Evolutionary conservation across 1,140 invertebrate species (phyloP).

Genomic region (Danaus melanippus): DNA sequence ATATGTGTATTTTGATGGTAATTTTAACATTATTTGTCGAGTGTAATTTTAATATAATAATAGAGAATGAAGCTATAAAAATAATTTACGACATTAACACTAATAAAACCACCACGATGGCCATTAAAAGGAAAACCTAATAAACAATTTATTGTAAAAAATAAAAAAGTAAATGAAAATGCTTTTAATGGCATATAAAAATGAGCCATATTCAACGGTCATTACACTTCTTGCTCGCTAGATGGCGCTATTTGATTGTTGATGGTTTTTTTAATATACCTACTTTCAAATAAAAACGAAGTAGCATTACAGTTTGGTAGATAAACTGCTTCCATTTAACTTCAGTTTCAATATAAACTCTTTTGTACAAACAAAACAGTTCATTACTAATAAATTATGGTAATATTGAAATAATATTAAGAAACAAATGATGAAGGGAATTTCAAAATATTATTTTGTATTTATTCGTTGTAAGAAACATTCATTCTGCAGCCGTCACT

Average conservation of each 20-base stretch:
- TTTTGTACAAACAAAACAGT: background rate
- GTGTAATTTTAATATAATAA: no score
- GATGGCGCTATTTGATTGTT: constrained; percentile 17
- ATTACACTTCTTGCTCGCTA: constrained; percentile 21
- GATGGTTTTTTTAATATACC: background rate
- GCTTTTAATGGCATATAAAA: constrained; percentile 44
- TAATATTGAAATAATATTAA: background rate
- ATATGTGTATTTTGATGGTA: no score
- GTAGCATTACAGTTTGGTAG: background rate
- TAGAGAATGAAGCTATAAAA: no score
- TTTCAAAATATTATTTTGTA: background rate
- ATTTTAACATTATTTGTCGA: no score
- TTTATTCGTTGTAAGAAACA: background rate
- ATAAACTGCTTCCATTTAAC: background rate
- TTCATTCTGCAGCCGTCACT: no score
- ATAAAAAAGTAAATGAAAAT: constrained; percentile 39
- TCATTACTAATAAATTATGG: constrained; percentile 1
- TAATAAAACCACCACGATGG: background rate
- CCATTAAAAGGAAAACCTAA: constrained; percentile 40
- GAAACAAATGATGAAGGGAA: background rate
- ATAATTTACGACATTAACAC: no score
- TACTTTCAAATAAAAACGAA: background rate
- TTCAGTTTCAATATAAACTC: background rate
- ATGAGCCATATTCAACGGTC: constrained; percentile 27
- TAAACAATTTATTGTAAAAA: constrained; percentile 55